Evolutionary conservation across 1,140 invertebrate species (phyloP).

Genomic region (Tetragonula clypearis): DNA sequence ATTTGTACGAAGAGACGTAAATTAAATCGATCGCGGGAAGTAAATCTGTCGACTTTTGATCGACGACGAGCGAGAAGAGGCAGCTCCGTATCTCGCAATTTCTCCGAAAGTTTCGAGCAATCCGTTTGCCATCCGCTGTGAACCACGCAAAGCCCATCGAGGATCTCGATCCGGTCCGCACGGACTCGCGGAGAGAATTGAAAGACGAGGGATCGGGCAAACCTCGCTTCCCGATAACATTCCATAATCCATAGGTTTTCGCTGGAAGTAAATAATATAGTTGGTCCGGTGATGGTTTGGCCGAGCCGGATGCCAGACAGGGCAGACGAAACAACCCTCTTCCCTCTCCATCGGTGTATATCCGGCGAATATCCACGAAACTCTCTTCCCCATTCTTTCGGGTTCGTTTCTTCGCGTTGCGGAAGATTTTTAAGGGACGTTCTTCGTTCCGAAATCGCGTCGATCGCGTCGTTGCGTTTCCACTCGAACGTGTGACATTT

Average conservation of each 20-base stretch:
- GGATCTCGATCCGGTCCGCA: neutral
- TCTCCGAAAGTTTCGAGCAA: neutral
- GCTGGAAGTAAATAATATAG: conserved; percentile 70
- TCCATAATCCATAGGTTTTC: conserved; percentile 65
- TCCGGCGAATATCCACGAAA: conserved; percentile 45
- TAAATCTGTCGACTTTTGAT: too few relatives aligned
- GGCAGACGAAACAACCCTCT: conserved; percentile 40
- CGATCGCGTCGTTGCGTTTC: too few relatives aligned
- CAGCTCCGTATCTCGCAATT: neutral
- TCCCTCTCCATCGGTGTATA: neutral
- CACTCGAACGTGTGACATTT: too few relatives aligned
- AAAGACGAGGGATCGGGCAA: conserved; percentile 14
- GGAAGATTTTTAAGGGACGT: neutral
- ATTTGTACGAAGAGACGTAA: too few relatives aligned
- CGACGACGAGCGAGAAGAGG: too few relatives aligned
- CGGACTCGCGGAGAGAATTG: conserved; percentile 23
- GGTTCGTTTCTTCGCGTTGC: too few relatives aligned
- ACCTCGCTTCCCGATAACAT: neutral
- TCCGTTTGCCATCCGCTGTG: neutral
- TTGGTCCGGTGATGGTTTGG: conserved; percentile 29
- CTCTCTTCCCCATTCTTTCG: neutral
- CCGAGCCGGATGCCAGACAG: conserved; percentile 48
- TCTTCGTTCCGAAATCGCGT: neutral
- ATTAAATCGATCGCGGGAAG: too few relatives aligned
- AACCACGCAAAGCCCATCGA: neutral